These are phyloP conservation scores for Gobio occitaniae DNA, from an alignment of 2,797 vertebrate species.

Conservation along the genomic window DNA sequence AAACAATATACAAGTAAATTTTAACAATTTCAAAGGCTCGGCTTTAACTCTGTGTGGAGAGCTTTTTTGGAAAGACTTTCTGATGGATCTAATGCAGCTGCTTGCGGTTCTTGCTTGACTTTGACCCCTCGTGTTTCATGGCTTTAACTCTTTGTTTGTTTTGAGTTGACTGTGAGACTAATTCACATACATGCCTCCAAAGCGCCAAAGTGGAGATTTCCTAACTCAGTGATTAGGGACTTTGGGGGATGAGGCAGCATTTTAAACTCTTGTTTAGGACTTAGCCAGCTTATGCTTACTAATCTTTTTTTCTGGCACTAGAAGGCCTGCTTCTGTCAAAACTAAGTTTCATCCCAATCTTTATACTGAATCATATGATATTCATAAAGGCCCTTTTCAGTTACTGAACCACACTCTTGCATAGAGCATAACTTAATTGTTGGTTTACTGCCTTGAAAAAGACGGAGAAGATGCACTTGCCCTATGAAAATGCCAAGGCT, in stretches of 20 bases:
- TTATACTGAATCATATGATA: slow-evolving; percentile 42
- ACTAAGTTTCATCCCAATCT: slow-evolving; percentile 80
- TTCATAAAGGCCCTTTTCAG: neutral
- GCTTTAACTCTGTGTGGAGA: neutral
- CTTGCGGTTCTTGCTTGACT: slow-evolving; percentile 55
- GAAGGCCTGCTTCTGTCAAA: slow-evolving; percentile 21
- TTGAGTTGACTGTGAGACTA: slow-evolving; percentile 55
- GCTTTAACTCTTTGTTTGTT: slow-evolving; percentile 62
- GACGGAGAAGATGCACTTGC: neutral
- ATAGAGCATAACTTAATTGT: neutral
- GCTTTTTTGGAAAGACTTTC: neutral
- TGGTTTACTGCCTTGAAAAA: neutral
- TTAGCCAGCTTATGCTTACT: slow-evolving; percentile 50
- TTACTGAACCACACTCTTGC: neutral
- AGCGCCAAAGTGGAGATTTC: slow-evolving; percentile 59
- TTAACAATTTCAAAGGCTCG: neutral
- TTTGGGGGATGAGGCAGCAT: slow-evolving; percentile 46
- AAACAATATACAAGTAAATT: neutral
- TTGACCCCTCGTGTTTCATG: slow-evolving; percentile 17
- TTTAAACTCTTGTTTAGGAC: slow-evolving; percentile 48
- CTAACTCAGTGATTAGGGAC: slow-evolving; percentile 57
- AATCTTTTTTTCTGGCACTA: slow-evolving; percentile 40
- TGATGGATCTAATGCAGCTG: slow-evolving; percentile 10
- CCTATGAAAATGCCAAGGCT: neutral
- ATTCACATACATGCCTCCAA: slow-evolving; percentile 46